A percentile compares a stretch with the other conserved stretches of the same genome.
phyloP scores from a whole-genome alignment of 2,113 vertebrate species.

The Odontophorus gujanensis region DNA sequence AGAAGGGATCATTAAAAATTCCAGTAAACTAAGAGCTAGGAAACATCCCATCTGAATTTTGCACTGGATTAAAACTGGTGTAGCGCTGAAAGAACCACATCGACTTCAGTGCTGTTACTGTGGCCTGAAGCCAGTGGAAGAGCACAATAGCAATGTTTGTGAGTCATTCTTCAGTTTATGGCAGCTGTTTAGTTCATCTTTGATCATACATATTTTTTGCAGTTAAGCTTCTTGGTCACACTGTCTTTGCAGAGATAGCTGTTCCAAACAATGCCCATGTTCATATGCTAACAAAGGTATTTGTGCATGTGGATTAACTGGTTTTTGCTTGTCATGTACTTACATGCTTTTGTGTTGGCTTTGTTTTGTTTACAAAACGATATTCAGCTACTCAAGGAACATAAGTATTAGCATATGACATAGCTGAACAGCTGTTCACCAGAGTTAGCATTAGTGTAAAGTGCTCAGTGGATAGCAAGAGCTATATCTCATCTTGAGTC shows the following conservation, averaged over 20 bases:
- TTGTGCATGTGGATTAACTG: slow-evolving; percentile 46
- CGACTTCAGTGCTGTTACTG: slow-evolving; percentile 30
- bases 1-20: background rate
- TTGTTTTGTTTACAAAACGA: slow-evolving; percentile 60
- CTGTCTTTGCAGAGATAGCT: slow-evolving; percentile 55
- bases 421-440: slow-evolving; percentile 44
- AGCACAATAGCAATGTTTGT: slow-evolving; percentile 49
- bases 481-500: background rate
- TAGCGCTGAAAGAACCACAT: slow-evolving; percentile 37
- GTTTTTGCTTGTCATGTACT: slow-evolving; percentile 35
- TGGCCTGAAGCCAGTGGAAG: slow-evolving; percentile 34
- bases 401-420: slow-evolving; percentile 25
- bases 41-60: background rate
- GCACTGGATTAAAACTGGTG: slow-evolving; percentile 9
- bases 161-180: slow-evolving; percentile 29
- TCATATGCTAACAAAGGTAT: slow-evolving; percentile 51
- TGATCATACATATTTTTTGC: slow-evolving; percentile 54
- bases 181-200: slow-evolving; percentile 68
- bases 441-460: background rate
- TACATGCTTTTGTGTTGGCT: background rate
- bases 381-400: slow-evolving; percentile 36
- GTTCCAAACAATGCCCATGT: background rate
- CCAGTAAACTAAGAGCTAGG: background rate
- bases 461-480: background rate
- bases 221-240: slow-evolving; percentile 68